Percentiles rank a stretch among this genome's conserved stretches.
These are phyloP conservation scores for Aphrophora alni DNA, from an alignment of 2,888 invertebrate species.

Conservation along the genomic window DNA sequence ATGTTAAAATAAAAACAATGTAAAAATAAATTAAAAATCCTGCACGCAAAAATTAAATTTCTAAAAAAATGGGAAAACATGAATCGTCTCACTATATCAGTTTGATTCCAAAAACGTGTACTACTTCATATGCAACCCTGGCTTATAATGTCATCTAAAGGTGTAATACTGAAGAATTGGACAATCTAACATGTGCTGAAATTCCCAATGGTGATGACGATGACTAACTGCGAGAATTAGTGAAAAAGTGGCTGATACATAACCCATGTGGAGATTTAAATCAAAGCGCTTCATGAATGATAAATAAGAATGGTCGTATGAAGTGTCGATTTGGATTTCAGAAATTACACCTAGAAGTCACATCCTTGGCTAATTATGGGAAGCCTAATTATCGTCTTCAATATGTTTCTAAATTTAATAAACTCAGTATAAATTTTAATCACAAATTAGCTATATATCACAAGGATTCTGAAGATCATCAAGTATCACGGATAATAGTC, in stretches of 20 bases:
- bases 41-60: too few species aligned
- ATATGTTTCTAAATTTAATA: not conserved
- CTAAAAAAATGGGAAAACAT: too few species aligned
- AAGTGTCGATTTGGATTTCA: slow-evolving; percentile 14
- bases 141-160: not conserved
- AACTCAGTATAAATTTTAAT: not conserved
- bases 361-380: not conserved
- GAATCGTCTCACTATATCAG: too few species aligned
- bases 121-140: not conserved
- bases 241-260: slow-evolving; percentile 2
- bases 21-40: too few species aligned
- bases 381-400: not conserved
- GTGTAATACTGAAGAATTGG: not conserved
- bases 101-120: not conserved
- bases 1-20: too few species aligned
- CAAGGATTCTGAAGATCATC: not conserved
- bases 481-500: slow-evolving; percentile 7
- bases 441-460: not conserved
- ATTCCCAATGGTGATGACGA: not conserved
- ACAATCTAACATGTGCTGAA: not conserved
- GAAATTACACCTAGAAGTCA: not conserved
- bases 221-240: not conserved
- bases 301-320: not conserved
- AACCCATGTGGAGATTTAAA: slow-evolving; percentile 4
- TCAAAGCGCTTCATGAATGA: not conserved